Evolutionary conservation across 1,140 invertebrate genomes (phyloP).

Genomic region (Musca domestica): DNA sequence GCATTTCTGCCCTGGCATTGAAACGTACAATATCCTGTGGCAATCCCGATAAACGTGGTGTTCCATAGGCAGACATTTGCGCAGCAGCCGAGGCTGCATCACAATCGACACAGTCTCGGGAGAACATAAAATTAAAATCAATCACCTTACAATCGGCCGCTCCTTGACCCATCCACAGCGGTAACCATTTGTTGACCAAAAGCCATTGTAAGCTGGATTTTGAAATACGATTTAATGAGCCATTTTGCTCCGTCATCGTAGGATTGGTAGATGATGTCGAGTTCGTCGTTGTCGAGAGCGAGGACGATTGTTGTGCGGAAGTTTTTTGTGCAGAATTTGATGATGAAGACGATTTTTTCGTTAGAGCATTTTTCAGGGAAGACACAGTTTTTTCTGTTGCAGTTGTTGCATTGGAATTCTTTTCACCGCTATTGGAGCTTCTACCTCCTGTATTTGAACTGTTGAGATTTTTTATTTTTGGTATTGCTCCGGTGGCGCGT

Average conservation of each 20-base stretch:
- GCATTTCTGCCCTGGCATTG: conserved; percentile 37
- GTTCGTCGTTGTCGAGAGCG: not conserved
- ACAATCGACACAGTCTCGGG: conserved; percentile 50
- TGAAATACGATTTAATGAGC: conserved; percentile 56
- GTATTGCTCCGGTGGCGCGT: conserved; percentile 45
- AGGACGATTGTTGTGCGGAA: not conserved
- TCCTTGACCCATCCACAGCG: conserved; percentile 60
- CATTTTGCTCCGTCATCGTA: conserved; percentile 27
- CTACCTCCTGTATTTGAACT: conserved; percentile 11
- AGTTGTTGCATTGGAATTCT: conserved; percentile 15
- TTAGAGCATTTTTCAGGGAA: conserved; percentile 21
- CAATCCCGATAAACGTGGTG: conserved; percentile 37
- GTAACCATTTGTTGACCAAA: conserved; percentile 60
- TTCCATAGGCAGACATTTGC: conserved; percentile 48
- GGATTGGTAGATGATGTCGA: conserved; percentile 7
- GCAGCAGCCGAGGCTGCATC: conserved; percentile 36
- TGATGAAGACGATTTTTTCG: conserved; percentile 21
- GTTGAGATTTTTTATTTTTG: conserved; percentile 40
- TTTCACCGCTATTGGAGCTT: conserved; percentile 7
- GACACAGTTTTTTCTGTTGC: conserved; percentile 35
- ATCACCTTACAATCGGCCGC: conserved; percentile 59
- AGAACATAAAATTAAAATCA: conserved; percentile 58
- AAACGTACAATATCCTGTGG: conserved; percentile 50
- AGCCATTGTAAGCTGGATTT: conserved; percentile 61
- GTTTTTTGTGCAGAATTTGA: not conserved